Evolutionary conservation across 2,797 vertebrate genomes (phyloP), one percentile per base, ranked within the genome.

Genomic region (Lacerta agilis): DNA sequence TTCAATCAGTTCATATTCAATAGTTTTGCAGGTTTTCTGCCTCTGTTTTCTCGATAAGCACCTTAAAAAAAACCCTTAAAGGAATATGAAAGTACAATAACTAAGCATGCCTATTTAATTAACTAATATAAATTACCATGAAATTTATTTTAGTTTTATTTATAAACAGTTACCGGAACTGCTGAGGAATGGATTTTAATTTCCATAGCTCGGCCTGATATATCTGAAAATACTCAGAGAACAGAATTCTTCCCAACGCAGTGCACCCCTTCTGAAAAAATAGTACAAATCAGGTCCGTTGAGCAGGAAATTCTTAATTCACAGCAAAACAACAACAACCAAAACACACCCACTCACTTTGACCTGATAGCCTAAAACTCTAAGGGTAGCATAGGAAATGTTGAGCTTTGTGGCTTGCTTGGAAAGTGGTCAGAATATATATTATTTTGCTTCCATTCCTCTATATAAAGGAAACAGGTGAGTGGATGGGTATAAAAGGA

Each of bases 81-180:
- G 58, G 72, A 88, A 86, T 79, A 87, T 77, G 27, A 85, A 87
- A 88, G 86, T 66, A 18, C 20, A 83, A 90, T 92, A 89, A 91
- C 88, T 92, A 89, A 92, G 85, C 55, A 66, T 86, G 13, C 33
- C 17, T 92, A 94, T 10, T 7, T 20, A 86, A 89, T 88, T 91
- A 86, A 92, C 93, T 93, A 87, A 87, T 89, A 92, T 92, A 89
- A 86, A 90, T 92, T 82, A 79, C 1, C 85, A 91, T 92, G 83
- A 90, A 89, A 91, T 90, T 25, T 43, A 33, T 88, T 91, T 85
- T 91, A 45, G 8, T 43, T 94, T 90, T 88, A 82, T 91, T 95
- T 92, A 84, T 27, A 79, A 0, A 2, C 41, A n/a, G 20, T 3
- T 82, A 29, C 25, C 67, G 83, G 77, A 92, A 92, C 88, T 82